Base-by-base conservation (phyloP, 2,888 invertebrate genomes). In the Drosophila kanekoi region DNA sequence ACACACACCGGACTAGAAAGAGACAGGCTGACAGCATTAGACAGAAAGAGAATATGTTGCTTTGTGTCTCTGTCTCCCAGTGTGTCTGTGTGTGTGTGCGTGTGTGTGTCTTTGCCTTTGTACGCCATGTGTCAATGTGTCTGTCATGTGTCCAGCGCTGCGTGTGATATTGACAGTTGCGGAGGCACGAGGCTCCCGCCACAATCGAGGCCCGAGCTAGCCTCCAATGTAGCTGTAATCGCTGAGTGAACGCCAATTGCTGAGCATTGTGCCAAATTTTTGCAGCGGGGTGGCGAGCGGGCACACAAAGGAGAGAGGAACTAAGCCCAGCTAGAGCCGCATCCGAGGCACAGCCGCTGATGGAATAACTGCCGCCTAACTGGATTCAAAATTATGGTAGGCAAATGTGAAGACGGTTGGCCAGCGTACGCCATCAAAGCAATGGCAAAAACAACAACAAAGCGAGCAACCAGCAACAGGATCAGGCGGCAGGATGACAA, bases 111-210 rank as follows among this genome's bases (percentile, higher is more conserved):
- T 61, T 76, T 86, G 66, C 83, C 81, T 86, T 82, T 86, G 82
- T 86, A 70, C 82, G 68, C 71, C 81, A 75, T 77, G 83, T 87
- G 83, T 86, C 88, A 81, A 81, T 81, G 86, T 85, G 84, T 87
- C 88, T 81, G 73, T 79, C 88, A 86, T 79, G 81, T 81, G 87
- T 89, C 89, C 84, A 74, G 79, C 60, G 60, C 77, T 85, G 82
- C 86, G 86, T 86, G 79, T 89, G 87, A 86, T 90, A 89, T 82
- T 87, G 86, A 77, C 90, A 90, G 88, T 70, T 72, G 65, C 69
- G 51, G 51, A 9, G 60, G 33, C 10, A 11, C 20, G 40, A 2
- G 13, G 28, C 28, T 28, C 28, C 28, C 28, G 28, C 28, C 28
- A 28, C 28, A 28, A 28, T 28, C 28, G 28, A 28, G 2, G 28